phyloP scores from a whole-genome alignment of 2,888 invertebrate species.

The Pachydiplax longipennis region DNA sequence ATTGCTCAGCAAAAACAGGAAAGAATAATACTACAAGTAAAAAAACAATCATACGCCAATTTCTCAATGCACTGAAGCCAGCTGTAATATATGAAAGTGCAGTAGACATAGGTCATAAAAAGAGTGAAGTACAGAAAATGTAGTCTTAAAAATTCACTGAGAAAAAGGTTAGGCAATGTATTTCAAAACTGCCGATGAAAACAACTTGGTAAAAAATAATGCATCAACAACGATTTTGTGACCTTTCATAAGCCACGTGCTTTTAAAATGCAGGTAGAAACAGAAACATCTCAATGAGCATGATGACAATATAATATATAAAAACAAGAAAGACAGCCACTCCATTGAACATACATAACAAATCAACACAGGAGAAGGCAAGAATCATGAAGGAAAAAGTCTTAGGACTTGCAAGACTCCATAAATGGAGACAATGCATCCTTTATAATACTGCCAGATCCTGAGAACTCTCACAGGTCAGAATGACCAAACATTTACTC shows the following conservation, averaged over 20 bases:
- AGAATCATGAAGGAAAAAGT: slow-evolving; percentile 9
- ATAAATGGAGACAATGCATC: background rate
- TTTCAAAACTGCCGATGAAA: background rate
- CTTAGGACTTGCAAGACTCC: background rate
- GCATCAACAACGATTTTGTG: background rate
- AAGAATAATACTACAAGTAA: background rate
- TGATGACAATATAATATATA: background rate
- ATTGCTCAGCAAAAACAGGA: background rate
- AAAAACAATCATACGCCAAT: background rate
- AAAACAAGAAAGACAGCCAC: slow-evolving; percentile 1
- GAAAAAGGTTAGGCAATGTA: background rate
- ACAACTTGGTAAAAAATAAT: background rate
- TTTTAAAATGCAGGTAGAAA: background rate
- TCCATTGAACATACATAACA: background rate
- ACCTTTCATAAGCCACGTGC: background rate
- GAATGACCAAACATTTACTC: background rate
- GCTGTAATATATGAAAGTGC: background rate
- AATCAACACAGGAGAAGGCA: background rate
- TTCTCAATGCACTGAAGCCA: background rate
- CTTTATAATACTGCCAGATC: background rate
- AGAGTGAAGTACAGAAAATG: background rate
- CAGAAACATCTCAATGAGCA: background rate
- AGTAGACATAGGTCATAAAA: background rate
- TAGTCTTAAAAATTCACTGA: background rate
- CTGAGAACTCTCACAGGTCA: background rate